These are phyloP conservation scores for Beris chalybata DNA, from an alignment of 2,888 invertebrate species.

Conservation along the genomic window DNA sequence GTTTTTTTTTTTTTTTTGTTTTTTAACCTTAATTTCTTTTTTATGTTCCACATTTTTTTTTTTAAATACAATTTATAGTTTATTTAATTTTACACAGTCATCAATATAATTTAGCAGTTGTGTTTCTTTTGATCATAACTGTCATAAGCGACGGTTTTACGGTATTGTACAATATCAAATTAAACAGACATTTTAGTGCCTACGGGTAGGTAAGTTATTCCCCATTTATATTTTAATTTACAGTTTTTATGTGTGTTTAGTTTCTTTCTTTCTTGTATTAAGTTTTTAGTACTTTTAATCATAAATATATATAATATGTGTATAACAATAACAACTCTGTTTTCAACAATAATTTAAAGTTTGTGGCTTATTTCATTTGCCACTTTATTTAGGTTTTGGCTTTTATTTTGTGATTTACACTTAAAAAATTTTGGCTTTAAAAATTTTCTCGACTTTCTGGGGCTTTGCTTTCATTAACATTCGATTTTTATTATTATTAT, in stretches of 20 bases:
- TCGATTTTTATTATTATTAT: not conserved
- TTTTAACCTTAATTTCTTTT: conserved; percentile 1
- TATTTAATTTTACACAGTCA: too few relatives aligned
- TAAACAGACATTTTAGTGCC: too few relatives aligned
- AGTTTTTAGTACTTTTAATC: conserved; percentile 27
- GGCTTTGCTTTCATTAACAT: too few relatives aligned
- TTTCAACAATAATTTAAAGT: conserved; percentile 36
- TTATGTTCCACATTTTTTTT: not conserved
- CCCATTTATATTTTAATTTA: not conserved
- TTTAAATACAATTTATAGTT: too few relatives aligned
- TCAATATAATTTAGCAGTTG: too few relatives aligned
- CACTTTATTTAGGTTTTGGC: not conserved
- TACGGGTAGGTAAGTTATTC: too few relatives aligned
- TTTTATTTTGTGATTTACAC: not conserved
- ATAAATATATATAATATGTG: conserved; percentile 36
- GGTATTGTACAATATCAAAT: too few relatives aligned
- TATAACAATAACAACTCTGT: conserved; percentile 41
- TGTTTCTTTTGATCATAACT: too few relatives aligned
- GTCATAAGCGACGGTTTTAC: too few relatives aligned
- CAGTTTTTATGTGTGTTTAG: not conserved
- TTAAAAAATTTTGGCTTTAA: conserved; percentile 7
- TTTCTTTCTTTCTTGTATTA: conserved; percentile 12
- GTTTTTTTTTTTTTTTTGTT: not conserved
- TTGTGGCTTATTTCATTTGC: conserved; percentile 4
- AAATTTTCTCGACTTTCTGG: too few relatives aligned